Evolutionary conservation across 2,888 invertebrate genomes (phyloP).

Genomic region (Nomada fabriciana): DNA sequence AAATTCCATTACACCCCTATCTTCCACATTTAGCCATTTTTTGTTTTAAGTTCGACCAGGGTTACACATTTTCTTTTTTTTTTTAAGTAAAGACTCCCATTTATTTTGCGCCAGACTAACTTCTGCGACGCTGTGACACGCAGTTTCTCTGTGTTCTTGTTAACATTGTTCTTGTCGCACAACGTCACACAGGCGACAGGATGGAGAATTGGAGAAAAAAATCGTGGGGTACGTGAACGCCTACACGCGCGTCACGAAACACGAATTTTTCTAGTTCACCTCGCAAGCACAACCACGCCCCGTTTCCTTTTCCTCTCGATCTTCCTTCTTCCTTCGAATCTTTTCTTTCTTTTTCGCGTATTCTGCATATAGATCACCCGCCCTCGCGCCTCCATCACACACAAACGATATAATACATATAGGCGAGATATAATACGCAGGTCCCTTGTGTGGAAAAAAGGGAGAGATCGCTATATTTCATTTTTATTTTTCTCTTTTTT

Average conservation of each 20-base stretch:
- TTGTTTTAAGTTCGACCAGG: too few relatives aligned
- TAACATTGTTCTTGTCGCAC: not conserved
- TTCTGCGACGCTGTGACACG: not conserved
- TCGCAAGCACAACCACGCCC: not conserved
- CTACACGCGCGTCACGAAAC: not conserved
- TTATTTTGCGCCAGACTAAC: conserved; percentile 42
- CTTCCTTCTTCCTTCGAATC: not conserved
- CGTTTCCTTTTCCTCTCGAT: not conserved
- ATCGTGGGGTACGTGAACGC: conserved; percentile 23
- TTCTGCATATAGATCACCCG: conserved; percentile 29
- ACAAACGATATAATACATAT: conserved; percentile 68
- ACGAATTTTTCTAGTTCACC: not conserved
- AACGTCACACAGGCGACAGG: not conserved
- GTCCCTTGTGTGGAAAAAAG: conserved; percentile 35
- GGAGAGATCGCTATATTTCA: conserved; percentile 28
- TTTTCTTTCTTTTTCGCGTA: not conserved
- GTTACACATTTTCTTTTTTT: not conserved
- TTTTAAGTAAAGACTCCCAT: conserved; percentile 18
- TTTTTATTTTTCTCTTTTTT: conserved; percentile 4
- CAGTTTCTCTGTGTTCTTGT: not conserved
- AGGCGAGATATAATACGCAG: conserved; percentile 62
- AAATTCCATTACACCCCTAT: not conserved
- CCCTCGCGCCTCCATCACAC: conserved; percentile 42
- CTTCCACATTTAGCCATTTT: not conserved
- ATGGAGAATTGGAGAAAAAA: conserved; percentile 24